Evolutionary conservation across 2,113 vertebrate genomes (phyloP).

Genomic region (Tupaia chinensis): DNA sequence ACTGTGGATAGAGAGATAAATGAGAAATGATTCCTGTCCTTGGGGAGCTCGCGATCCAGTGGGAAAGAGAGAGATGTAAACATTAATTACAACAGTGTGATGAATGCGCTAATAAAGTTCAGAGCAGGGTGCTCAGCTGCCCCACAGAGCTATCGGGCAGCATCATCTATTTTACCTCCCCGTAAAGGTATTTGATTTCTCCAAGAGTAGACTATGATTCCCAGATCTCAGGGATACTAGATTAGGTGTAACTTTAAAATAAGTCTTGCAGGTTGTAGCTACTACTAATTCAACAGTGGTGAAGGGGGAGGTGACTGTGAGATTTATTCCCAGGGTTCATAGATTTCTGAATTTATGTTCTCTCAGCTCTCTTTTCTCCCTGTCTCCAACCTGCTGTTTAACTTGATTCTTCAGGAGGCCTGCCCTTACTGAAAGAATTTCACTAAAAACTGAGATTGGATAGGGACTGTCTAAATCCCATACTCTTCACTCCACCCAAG

Average conservation of each 20-base stretch:
- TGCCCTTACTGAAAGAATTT: not conserved
- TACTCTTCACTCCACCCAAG: not conserved
- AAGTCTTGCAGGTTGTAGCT: slow-evolving; percentile 15
- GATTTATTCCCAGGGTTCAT: slow-evolving; percentile 28
- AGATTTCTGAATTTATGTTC: slow-evolving; percentile 45
- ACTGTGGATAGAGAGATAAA: slow-evolving; percentile 42
- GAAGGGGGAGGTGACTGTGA: not conserved
- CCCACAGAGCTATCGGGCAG: slow-evolving; percentile 39
- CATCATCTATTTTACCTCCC: slow-evolving; percentile 52
- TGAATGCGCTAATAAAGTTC: slow-evolving; percentile 67
- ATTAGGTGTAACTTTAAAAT: slow-evolving; percentile 39
- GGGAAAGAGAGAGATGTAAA: not conserved
- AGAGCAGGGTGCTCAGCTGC: slow-evolving; percentile 53
- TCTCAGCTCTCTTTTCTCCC: not conserved
- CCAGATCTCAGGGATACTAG: slow-evolving; percentile 36
- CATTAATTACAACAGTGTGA: slow-evolving; percentile 60
- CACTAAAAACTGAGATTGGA: not conserved
- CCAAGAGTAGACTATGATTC: slow-evolving; percentile 10
- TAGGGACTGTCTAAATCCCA: not conserved
- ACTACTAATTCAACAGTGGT: slow-evolving; percentile 25
- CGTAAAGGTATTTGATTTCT: slow-evolving; percentile 68
- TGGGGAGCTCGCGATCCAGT: slow-evolving; percentile 6
- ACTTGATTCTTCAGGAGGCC: not conserved
- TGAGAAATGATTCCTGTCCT: slow-evolving; percentile 49
- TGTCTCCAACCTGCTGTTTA: slow-evolving; percentile 22